A percentile compares a stretch with the other conserved stretches of the same genome.
Evolutionary conservation across 1,140 invertebrate genomes (phyloP).

Genomic region (Xylocopa sonorina): DNA sequence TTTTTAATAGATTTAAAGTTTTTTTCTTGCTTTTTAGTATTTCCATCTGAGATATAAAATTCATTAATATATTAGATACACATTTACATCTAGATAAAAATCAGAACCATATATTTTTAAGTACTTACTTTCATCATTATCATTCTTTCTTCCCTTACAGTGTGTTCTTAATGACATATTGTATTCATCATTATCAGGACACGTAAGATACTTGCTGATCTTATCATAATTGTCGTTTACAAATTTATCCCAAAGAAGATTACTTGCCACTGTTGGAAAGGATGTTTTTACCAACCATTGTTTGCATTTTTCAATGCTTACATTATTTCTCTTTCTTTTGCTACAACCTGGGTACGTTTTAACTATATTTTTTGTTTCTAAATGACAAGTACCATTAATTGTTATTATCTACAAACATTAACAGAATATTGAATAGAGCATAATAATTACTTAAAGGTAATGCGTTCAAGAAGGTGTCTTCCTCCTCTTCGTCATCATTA

Average conservation of each 20-base stretch:
- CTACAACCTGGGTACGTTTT: neutral
- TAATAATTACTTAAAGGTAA: constrained; percentile 17
- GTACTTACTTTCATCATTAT: neutral
- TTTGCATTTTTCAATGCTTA: neutral
- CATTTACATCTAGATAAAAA: neutral
- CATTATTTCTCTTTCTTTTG: neutral
- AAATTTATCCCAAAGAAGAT: constrained; percentile 26
- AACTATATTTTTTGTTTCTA: neutral
- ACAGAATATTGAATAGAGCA: neutral
- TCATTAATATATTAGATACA: neutral
- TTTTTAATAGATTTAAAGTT: neutral
- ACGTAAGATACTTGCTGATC: neutral
- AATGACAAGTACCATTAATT: neutral
- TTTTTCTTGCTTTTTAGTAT: neutral
- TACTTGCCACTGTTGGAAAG: neutral
- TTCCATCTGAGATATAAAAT: neutral
- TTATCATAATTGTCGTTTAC: constrained; percentile 1
- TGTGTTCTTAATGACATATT: too few relatives aligned
- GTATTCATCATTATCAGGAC: neutral
- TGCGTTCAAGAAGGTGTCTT: too few relatives aligned
- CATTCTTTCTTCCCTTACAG: neutral
- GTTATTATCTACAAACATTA: neutral
- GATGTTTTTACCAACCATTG: neutral
- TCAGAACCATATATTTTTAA: neutral
- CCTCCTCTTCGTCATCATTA: neutral